phyloP scores from a whole-genome alignment of 2,113 vertebrate species.

The Sylvia atricapilla region DNA sequence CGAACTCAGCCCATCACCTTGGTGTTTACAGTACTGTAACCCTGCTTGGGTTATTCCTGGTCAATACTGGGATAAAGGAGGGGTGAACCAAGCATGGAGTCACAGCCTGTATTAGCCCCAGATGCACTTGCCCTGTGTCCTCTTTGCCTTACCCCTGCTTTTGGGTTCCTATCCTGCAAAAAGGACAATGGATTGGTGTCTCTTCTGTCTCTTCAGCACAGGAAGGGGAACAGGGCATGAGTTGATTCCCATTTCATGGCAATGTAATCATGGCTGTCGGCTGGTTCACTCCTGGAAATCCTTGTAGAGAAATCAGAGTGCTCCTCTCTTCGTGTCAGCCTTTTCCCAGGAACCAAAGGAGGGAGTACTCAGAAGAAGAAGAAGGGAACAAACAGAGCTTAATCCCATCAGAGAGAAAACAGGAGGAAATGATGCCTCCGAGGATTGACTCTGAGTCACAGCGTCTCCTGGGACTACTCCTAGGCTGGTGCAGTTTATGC shows the following conservation, averaged over 20 bases:
- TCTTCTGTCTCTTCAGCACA: neutral
- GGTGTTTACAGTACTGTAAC: neutral
- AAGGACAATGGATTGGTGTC: neutral
- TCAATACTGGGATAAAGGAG: neutral
- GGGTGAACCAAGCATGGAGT: neutral
- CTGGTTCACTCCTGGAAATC: neutral
- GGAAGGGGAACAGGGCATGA: neutral
- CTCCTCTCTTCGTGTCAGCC: neutral
- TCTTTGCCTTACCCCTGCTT: neutral
- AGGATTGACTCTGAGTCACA: conserved; percentile 35
- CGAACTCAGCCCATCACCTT: neutral
- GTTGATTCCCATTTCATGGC: neutral
- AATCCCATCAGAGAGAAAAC: conserved; percentile 29
- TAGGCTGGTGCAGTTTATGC: conserved; percentile 22
- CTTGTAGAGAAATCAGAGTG: neutral
- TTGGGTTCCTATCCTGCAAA: neutral
- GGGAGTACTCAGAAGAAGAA: neutral
- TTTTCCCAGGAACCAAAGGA: neutral
- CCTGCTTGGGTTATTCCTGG: neutral
- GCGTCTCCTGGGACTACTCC: conserved; percentile 38
- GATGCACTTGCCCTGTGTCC: neutral
- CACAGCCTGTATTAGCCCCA: neutral
- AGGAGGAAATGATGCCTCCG: conserved; percentile 34
- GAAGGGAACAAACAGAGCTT: conserved; percentile 19
- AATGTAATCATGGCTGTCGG: no score